Base-by-base conservation (phyloP, 2,888 invertebrate species). In the Drosophila bunnanda region DNA sequence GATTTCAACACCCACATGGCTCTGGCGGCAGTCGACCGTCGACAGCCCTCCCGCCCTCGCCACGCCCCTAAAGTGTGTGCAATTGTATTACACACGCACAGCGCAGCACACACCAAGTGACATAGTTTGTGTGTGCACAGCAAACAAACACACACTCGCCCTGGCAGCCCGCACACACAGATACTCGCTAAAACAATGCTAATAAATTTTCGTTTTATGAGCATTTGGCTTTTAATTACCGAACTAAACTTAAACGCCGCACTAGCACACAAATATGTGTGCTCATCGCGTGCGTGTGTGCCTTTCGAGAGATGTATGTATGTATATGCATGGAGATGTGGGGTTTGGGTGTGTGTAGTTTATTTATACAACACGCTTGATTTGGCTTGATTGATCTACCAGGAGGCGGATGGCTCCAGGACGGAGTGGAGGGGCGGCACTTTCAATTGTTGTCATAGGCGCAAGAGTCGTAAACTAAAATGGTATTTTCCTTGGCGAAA, bases 151-250 rank as follows among this genome's bases (percentile, higher is more conserved):
- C 59, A 52, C 73, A 54, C 60, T 15, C 54, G 13, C 52, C 7
- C 52, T 22, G 15, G 34, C 54, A 56, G 30, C 30, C 13, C 48
- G n/a, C 57, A 46, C 46, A 46, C 50, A 22, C 25, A 34, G 41
- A 43, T 32, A 75, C 69, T 75, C 69, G 69, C 54, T 68, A 68
- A 66, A 64, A 70, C 77, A 77, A 68, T 67, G 62, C 69, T 75
- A 75, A 75, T 75, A 71, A 69, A 74, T 77, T 77, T 70, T 55
- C 59, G 59, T 77, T 77, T 77, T 74, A 77, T 77, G 69, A 59
- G 77, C 66, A 65, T 74, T 74, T 46, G 77, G 53, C 76, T 76
- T 76, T 77, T 77, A 77, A 77, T 77, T 77, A 77, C 67, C 60
- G 58, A 76, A 74, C 73, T 73, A 73, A 73, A 73, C 75, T 75